These are phyloP conservation scores for Melitaea cinxia DNA, from an alignment of 1,140 invertebrate species.

Conservation along the genomic window DNA sequence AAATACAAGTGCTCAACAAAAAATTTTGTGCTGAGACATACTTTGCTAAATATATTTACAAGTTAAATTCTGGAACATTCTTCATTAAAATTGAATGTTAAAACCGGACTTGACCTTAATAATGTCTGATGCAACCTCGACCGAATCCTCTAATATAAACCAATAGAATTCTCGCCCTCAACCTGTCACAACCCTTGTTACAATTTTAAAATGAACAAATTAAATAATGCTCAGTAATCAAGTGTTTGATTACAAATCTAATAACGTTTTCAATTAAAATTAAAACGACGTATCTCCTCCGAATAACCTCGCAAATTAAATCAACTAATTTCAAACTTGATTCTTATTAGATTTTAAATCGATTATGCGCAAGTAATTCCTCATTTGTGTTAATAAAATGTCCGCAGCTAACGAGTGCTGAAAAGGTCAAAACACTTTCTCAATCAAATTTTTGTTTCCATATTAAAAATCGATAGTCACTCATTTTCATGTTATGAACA, in stretches of 20 bases:
- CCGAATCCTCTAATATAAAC: neutral
- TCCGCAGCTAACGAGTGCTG: no score
- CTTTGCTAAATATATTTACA: no score
- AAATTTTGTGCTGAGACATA: no score
- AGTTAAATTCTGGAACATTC: neutral
- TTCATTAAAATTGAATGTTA: neutral
- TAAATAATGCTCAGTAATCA: conserved; percentile 6
- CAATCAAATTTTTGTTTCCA: no score
- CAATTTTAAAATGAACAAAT: conserved; percentile 9
- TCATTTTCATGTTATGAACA: no score
- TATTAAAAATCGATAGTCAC: no score
- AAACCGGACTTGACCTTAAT: neutral
- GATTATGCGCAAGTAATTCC: neutral
- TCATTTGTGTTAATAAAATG: no score
- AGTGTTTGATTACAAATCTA: neutral
- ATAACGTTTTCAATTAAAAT: neutral
- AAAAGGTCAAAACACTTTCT: no score
- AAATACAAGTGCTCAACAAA: no score
- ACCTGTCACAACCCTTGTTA: conserved; percentile 5
- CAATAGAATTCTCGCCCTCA: neutral
- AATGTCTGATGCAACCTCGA: neutral
- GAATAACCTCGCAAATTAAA: neutral
- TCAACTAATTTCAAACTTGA: neutral
- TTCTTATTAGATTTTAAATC: neutral
- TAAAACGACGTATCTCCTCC: neutral